Evolutionary conservation across 2,113 vertebrate species (phyloP).

Genomic region (Macaca nemestrina): DNA sequence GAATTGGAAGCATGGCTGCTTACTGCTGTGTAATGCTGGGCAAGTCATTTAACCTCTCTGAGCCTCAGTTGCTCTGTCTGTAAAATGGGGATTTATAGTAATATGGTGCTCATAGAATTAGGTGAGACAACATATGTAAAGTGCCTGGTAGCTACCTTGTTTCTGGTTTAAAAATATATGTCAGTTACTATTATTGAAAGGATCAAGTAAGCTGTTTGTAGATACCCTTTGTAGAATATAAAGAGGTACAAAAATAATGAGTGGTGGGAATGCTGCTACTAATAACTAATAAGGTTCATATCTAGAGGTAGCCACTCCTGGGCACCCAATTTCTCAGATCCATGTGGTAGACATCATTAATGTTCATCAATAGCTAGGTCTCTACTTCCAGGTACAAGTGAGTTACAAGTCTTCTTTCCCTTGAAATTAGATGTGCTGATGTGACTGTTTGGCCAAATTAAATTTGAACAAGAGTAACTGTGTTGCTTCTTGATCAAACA

Average conservation of each 20-base stretch:
- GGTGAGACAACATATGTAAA: background rate
- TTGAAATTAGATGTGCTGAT: background rate
- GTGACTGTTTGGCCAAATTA: background rate
- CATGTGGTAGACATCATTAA: background rate
- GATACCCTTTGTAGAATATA: background rate
- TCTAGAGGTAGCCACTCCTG: background rate
- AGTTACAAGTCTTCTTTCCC: background rate
- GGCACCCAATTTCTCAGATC: background rate
- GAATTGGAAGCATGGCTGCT: background rate
- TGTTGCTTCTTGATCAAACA: background rate
- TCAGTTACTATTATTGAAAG: background rate
- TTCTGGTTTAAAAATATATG: background rate
- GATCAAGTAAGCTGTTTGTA: background rate
- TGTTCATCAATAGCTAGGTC: background rate
- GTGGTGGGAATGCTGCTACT: background rate
- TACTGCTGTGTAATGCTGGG: background rate
- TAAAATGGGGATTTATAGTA: background rate
- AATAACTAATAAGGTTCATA: background rate
- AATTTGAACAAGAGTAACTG: background rate
- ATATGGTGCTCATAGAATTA: background rate
- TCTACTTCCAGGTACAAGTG: background rate
- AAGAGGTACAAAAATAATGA: background rate
- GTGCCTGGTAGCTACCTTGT: background rate
- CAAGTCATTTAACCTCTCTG: conserved; percentile 1
- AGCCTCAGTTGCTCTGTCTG: background rate